These are phyloP conservation scores for Valencia hispanica DNA, from an alignment of 2,797 vertebrate species.

Conservation along the genomic window DNA sequence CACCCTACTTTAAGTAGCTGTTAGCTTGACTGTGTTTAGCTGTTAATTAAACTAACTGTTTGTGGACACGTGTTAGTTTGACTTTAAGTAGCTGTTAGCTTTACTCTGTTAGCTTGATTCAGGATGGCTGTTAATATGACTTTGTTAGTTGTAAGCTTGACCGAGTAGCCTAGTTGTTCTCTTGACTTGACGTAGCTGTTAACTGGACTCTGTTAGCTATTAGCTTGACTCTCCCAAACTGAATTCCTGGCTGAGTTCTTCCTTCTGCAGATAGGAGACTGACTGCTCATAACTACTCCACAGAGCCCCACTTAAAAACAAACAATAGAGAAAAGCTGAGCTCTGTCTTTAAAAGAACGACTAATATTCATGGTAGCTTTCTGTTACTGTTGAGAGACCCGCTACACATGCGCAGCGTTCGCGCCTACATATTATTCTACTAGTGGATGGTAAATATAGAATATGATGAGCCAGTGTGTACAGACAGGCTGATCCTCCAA, in stretches of 20 bases:
- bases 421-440: not conserved
- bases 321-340: not conserved
- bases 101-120: too few species aligned
- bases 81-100: too few species aligned
- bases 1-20: too few species aligned
- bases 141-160: not conserved
- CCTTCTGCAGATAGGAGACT: not conserved
- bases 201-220: not conserved
- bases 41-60: too few species aligned
- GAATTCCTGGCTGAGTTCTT: not conserved
- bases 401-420: not conserved
- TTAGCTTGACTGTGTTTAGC: not conserved
- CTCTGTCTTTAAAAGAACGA: not conserved
- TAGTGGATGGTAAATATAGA: not conserved
- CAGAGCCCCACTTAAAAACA: not conserved
- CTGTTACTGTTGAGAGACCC: not conserved
- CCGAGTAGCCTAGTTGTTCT: not conserved
- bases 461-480: not conserved
- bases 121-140: not conserved
- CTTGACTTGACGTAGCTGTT: not conserved
- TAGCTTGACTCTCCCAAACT: not conserved
- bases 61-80: too few species aligned
- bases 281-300: not conserved
- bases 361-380: not conserved
- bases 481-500: conserved; percentile 1